Evolutionary conservation across 2,113 vertebrate species (phyloP).

Genomic region (Amia ocellicauda): DNA sequence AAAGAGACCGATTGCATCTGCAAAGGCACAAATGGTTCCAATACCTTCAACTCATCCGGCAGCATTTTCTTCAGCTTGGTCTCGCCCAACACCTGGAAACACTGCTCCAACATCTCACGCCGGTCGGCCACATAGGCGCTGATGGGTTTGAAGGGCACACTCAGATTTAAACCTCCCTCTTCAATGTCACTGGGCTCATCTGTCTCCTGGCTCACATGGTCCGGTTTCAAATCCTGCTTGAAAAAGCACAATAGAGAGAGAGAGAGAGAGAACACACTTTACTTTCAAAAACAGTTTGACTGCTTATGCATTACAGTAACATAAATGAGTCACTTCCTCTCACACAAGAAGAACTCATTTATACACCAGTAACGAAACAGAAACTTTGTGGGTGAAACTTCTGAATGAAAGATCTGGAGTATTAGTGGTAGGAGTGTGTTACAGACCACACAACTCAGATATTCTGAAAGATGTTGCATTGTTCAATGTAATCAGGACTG

Average conservation of each 20-base stretch:
- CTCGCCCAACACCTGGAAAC: slow-evolving; percentile 86
- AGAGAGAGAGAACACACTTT: neutral
- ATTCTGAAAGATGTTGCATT: no score
- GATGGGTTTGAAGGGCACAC: slow-evolving; percentile 81
- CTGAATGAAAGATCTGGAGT: no score
- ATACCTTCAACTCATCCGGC: slow-evolving; percentile 90
- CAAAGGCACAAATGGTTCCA: no score
- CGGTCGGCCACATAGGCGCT: slow-evolving; percentile 82
- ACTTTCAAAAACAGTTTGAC: neutral
- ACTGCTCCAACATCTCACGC: slow-evolving; percentile 89
- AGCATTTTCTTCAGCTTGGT: slow-evolving; percentile 91
- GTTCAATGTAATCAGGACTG: no score
- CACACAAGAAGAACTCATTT: no score
- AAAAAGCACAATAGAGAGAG: slow-evolving; percentile 21
- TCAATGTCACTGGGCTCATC: slow-evolving; percentile 86
- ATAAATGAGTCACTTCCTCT: no score
- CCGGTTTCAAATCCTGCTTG: slow-evolving; percentile 72
- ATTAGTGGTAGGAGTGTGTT: no score
- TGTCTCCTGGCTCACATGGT: slow-evolving; percentile 62
- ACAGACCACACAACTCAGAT: neutral
- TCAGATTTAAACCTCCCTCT: slow-evolving; percentile 90
- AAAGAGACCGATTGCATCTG: no score
- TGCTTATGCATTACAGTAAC: neutral
- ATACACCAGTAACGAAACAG: neutral
- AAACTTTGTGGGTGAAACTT: no score